Conservation (phyloP, 2,113 vertebrate species). For the Calidris pygmaea region DNA sequence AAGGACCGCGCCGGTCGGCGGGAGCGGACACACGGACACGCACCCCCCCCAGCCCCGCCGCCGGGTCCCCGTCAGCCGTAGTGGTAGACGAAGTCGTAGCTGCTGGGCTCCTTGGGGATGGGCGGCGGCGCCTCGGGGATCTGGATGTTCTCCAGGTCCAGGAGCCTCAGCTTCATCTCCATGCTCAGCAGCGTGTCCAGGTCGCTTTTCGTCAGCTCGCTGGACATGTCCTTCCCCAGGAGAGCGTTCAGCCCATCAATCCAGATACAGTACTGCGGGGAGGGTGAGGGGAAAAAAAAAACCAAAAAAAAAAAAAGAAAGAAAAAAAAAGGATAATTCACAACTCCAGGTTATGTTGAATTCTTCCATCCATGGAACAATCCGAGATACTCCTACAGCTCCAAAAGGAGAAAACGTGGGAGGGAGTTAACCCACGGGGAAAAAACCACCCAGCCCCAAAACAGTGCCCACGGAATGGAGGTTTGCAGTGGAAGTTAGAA, state of each 20-base stretch:
- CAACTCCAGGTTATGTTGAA: not conserved
- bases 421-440: not conserved
- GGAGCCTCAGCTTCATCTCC: conserved; percentile 98
- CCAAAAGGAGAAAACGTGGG: not conserved
- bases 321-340: not conserved
- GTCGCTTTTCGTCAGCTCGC: conserved; percentile 95
- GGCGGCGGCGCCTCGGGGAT: conserved; percentile 94
- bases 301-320: too few species aligned
- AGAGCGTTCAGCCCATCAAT: conserved; percentile 93
- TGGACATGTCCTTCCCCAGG: conserved; percentile 95
- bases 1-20: too few species aligned
- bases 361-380: not conserved
- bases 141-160: conserved; percentile 96
- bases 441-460: not conserved
- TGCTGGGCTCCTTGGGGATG: conserved; percentile 95
- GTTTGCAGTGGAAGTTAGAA: not conserved
- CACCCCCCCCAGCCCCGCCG: not conserved
- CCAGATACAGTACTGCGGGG: conserved; percentile 93
- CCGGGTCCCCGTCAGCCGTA: conserved; percentile 82
- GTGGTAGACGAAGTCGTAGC: conserved; percentile 96
- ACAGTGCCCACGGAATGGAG: too few species aligned
- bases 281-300: too few species aligned
- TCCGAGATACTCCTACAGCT: not conserved
- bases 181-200: conserved; percentile 96
- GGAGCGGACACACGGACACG: not conserved